phyloP scores from a whole-genome alignment of 2,888 invertebrate species.

The Habroteleia sp. region DNA sequence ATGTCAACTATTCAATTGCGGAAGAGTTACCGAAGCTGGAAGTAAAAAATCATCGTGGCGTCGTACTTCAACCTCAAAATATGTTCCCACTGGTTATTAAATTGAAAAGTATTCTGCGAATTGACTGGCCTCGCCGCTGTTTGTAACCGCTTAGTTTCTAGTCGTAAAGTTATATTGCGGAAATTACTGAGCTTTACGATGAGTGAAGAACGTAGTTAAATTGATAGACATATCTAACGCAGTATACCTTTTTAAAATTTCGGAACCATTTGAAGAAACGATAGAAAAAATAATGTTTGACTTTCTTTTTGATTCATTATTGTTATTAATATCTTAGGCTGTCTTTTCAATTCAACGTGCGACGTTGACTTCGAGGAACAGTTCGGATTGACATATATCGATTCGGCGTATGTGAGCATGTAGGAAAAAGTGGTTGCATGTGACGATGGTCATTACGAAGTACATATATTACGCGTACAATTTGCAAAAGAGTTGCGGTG shows the following conservation, averaged over 20 bases:
- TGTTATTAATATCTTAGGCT: no score
- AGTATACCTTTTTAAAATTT: no score
- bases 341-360: no score
- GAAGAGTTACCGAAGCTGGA: slow-evolving; percentile 40
- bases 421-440: slow-evolving; percentile 45
- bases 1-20: slow-evolving; percentile 72
- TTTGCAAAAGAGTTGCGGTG: slow-evolving; percentile 61
- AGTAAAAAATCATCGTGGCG: slow-evolving; percentile 15
- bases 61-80: slow-evolving; percentile 27
- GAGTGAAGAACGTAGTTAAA: no score
- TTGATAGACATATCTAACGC: no score
- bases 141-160: slow-evolving; percentile 40
- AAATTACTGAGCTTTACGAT: slow-evolving; percentile 30
- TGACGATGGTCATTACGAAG: slow-evolving; percentile 41
- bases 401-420: slow-evolving; percentile 26
- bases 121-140: slow-evolving; percentile 7
- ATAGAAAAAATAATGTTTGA: no score
- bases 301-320: no score
- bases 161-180: slow-evolving; percentile 28
- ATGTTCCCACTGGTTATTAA: slow-evolving; percentile 16
- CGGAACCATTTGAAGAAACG: no score
- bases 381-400: slow-evolving; percentile 9
- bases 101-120: slow-evolving; percentile 33
- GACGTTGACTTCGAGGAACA: not conserved
- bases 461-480: slow-evolving; percentile 48